Base-by-base conservation (phyloP, 2,888 invertebrate genomes). In the Clepsis dumicolana region DNA sequence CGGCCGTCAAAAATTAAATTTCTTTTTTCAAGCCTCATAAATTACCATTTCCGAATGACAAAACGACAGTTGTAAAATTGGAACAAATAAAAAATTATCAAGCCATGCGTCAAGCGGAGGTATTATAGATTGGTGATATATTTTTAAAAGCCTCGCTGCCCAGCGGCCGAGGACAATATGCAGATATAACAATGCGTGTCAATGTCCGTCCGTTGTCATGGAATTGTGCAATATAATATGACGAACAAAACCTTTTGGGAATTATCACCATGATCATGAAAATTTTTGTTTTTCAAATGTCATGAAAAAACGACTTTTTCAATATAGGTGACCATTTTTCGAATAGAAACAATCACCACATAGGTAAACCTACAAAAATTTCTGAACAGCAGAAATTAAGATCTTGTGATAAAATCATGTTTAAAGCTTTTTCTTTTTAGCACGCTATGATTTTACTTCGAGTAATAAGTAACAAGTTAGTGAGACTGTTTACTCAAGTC, bases 141-240 rank as follows among this genome's bases (percentile, higher is more conserved):
- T 65, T 65, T 65, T 60, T 57, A 50, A 64, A 64, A 29, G 59
- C 29, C 1, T 24, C 52, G 38, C 53, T 16, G 27, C 52, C 38
- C 27, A 60, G 16, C 50, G 65, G 27, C 59, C 65, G 41, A 38
- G 50, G 57, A 53, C 41, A 53, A 29, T 41, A 65, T 53, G 59
- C 52, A 65, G 21, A 60, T 60, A 52, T 24, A 65, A 60, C 60
- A 65, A 65, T 60, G 65, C 52, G 18, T 32, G 65, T 65, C 65
- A 41, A 12, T 53, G 60, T 60, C 65, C 38, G 16, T 29, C n/a
- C 27, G n/a, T n/a, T 53, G 38, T 65, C 53, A 65, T 38, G 59
- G 25, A 38, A 18, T 48, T 35, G n/a, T 50, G 14, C 48, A 44
- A 48, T 48, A 48, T 12, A 57, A 48, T 12, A 57, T 41, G 4